Evolutionary conservation across 2,888 invertebrate genomes (phyloP).

Genomic region (Conops quadrifasciatus): DNA sequence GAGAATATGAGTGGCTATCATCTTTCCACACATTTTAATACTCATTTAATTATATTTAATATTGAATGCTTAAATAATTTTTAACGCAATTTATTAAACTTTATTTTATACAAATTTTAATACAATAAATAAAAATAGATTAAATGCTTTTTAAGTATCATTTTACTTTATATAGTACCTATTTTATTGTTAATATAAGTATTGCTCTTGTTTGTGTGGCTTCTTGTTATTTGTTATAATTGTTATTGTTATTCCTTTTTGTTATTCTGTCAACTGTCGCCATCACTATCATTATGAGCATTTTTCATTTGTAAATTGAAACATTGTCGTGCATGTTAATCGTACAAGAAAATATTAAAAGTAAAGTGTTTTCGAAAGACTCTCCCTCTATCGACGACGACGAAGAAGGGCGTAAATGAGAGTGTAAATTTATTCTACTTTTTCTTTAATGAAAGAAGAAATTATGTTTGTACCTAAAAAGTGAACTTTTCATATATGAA

Average conservation of each 20-base stretch:
- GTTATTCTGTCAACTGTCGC: neutral
- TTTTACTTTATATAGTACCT: no score
- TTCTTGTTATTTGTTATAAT: neutral
- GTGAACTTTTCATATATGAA: neutral
- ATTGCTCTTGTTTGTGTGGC: neutral
- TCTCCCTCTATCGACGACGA: neutral
- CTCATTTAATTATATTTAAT: no score
- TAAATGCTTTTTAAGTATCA: no score
- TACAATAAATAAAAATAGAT: no score
- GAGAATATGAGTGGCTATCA: no score
- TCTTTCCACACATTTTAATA: no score
- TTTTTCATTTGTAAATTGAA: conserved; percentile 29
- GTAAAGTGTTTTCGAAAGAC: conserved; percentile 36
- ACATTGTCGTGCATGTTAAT: no score
- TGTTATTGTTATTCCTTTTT: neutral
- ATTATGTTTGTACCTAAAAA: neutral
- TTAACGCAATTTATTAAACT: no score
- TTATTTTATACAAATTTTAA: no score
- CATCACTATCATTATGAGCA: neutral
- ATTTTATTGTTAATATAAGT: no score
- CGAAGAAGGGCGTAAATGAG: neutral
- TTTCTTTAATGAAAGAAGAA: neutral
- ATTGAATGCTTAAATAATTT: no score
- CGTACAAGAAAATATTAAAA: neutral
- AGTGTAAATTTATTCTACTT: neutral